Evolutionary conservation across 2,888 invertebrate genomes (phyloP), one percentile per base, ranked within the genome.

Genomic region (Tetanocera ferruginea): DNA sequence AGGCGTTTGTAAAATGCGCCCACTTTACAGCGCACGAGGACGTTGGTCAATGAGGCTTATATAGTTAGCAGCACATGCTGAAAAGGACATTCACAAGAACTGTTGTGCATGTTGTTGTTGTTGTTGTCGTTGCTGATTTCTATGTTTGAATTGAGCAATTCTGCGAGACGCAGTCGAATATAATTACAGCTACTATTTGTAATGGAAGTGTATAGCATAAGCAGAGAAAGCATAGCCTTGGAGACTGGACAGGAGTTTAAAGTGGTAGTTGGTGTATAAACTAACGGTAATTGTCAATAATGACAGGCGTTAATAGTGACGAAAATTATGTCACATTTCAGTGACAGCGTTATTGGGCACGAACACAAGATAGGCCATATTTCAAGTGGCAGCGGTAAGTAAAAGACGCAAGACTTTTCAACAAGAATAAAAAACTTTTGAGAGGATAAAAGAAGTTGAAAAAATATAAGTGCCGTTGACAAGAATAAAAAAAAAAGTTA

Each of bases 271-370:
- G 28, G 52, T 34, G 52, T 31, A 51, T 37, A 17, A 11, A 25
- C 11, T 19, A 49, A 31, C 34, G 52, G 75, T 55, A 75, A 75
- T 75, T 55, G 75, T 66, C 52, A 34, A 23, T 75, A 75, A 75
- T 66, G 75, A 66, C 66, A 52, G 64, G 66, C 75, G 75, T n/a
- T 66, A 66, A 75, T 75, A 52, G 75, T 75, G 66, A 34, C 55
- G 75, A 75, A 66, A 75, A 75, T 66, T 14, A 75, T 49, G 75
- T 75, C 66, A 66, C 66, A 75, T 52, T 75, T 66, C 17, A 64
- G n/a, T 75, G 51, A 55, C 75, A 75, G 66, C 19, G 19, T 66
- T 64, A 74, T 74, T 74, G 64, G 23, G 55, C 34, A 28, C 52
- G 55, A 72, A 37, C 2, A 11, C 43, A 43, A 43, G 43, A 43